Conservation (phyloP, 2,888 invertebrate genomes). For the Mechanitis mazaeus region DNA sequence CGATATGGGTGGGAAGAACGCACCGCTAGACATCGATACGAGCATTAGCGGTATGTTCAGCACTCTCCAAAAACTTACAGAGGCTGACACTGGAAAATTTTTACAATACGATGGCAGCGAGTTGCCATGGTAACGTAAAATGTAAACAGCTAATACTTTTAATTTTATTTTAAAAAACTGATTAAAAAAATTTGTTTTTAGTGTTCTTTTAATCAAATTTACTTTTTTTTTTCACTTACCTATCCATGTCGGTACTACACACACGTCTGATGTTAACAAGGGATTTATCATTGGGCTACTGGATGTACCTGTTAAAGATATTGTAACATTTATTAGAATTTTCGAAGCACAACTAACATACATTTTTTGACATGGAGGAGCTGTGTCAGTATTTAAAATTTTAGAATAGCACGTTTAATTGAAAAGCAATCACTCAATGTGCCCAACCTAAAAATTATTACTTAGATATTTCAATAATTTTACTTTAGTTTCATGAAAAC, state of each 20-base stretch:
- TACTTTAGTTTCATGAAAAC: no score
- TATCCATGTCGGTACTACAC: conserved; percentile 16
- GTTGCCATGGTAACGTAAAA: conserved; percentile 73
- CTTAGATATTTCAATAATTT: no score
- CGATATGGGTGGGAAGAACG: conserved; percentile 90
- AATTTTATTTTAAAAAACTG: neutral
- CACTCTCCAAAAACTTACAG: conserved; percentile 78
- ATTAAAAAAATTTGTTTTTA: neutral
- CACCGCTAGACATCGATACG: conserved; percentile 82
- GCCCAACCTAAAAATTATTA: no score
- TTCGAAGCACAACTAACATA: no score
- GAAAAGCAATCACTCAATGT: no score
- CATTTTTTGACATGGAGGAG: no score
- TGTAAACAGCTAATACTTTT: neutral
- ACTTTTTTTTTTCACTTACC: conserved; percentile 18
- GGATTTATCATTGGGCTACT: conserved; percentile 21
- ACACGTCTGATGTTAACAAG: conserved; percentile 11
- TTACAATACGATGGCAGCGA: conserved; percentile 85
- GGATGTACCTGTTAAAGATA: conserved; percentile 10
- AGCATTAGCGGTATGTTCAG: conserved; percentile 81
- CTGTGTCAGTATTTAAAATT: no score
- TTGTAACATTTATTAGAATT: no score
- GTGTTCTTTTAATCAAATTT: neutral
- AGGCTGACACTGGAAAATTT: conserved; percentile 84
- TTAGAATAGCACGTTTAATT: no score